Conservation (phyloP, 1,140 invertebrate species). For the Akabosia matsudoensis region DNA sequence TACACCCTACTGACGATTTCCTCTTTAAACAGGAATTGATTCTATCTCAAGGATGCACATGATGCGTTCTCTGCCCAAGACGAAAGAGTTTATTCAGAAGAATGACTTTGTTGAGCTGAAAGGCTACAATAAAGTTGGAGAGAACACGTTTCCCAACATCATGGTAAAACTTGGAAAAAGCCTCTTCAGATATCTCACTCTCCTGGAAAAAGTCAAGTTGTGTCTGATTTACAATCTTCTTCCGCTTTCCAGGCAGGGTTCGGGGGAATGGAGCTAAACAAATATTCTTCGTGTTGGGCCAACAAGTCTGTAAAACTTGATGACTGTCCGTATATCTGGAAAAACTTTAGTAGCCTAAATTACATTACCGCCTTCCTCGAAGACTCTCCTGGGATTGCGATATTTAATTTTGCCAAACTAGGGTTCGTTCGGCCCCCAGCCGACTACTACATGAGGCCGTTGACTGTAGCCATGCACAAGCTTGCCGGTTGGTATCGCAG, state of each 20-base stretch:
- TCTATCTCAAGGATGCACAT: slow-evolving; percentile 57
- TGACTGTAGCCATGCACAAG: slow-evolving; percentile 36
- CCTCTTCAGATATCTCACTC: neutral
- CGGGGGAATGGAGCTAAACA: slow-evolving; percentile 32
- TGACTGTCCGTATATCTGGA: slow-evolving; percentile 53
- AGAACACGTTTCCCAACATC: slow-evolving; percentile 52
- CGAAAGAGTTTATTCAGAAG: slow-evolving; percentile 49
- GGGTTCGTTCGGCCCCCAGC: slow-evolving; percentile 43
- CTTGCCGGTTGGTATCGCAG: neutral
- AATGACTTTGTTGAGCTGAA: slow-evolving; percentile 44
- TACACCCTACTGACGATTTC: too few relatives aligned
- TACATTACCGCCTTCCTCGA: slow-evolving; percentile 53
- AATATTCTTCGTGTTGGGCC: slow-evolving; percentile 37
- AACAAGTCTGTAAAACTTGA: slow-evolving; percentile 47
- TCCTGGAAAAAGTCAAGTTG: too few relatives aligned
- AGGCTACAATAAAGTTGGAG: slow-evolving; percentile 49
- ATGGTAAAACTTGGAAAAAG: slow-evolving; percentile 35
- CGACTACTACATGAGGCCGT: slow-evolving; percentile 44
- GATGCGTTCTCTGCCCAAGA: slow-evolving; percentile 55
- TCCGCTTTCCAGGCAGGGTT: slow-evolving; percentile 41
- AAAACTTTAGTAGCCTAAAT: slow-evolving; percentile 49
- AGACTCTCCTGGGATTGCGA: slow-evolving; percentile 51
- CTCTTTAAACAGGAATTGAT: slow-evolving; percentile 53
- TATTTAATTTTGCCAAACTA: slow-evolving; percentile 51
- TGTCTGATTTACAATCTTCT: too few relatives aligned